Percentiles rank a stretch among this genome's conserved stretches.
Conservation (phyloP, 2,888 invertebrate genomes). For the Nephrotoma flavescens region DNA sequence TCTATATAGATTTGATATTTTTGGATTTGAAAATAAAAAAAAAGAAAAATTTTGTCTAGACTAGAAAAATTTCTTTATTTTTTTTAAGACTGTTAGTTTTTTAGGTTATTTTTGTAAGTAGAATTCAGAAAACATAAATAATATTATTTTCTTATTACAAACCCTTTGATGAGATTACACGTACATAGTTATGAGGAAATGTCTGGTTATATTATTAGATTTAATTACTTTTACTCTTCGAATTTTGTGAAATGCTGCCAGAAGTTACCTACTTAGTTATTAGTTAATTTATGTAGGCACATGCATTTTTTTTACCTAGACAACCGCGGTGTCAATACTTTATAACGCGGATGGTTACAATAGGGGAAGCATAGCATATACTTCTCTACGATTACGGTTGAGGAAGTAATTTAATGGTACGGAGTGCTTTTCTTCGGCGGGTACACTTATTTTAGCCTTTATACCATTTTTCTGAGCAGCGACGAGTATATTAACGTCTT, state of each 20-base stretch:
- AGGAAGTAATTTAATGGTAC: too few relatives aligned
- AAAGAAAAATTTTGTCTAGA: neutral
- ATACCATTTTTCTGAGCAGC: too few relatives aligned
- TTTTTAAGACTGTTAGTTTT: neutral
- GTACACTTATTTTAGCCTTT: too few relatives aligned
- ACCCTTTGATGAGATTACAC: neutral
- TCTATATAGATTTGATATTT: neutral
- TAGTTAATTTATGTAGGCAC: too few relatives aligned
- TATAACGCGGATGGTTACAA: too few relatives aligned
- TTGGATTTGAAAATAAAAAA: neutral
- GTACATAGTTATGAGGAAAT: neutral
- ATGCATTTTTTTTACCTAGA: too few relatives aligned
- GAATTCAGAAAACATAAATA: neutral
- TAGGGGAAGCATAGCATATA: too few relatives aligned
- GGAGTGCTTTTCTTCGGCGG: too few relatives aligned
- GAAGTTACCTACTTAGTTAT: neutral
- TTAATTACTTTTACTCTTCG: neutral
- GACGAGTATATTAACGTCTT: too few relatives aligned
- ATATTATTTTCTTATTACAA: neutral
- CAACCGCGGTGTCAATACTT: too few relatives aligned
- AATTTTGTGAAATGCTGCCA: neutral
- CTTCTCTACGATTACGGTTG: too few relatives aligned
- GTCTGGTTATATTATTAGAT: neutral
- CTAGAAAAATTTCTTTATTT: neutral
- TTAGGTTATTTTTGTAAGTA: neutral